Base-by-base conservation (phyloP, 1,140 invertebrate species). In the Cydia amplana region DNA sequence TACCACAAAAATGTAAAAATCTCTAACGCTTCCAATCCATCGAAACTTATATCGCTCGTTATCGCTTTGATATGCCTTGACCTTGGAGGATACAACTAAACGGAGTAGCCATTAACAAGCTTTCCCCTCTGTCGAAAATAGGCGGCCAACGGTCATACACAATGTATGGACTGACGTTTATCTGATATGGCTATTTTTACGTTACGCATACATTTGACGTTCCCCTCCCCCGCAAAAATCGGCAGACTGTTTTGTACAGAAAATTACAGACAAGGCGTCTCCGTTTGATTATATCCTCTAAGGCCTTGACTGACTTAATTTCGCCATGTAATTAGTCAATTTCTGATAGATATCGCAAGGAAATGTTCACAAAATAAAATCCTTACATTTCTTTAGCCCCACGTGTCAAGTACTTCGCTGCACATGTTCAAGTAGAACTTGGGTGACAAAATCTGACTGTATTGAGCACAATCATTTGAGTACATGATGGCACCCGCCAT, bases 381-480 rank as follows among this genome's bases (percentile, higher is more conserved):
- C n/a, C 14, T 49, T 49, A 4, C 14, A 32, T 73, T 51, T 43
- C 6, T 76, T 91, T 80, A 92, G 74, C 85, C 87, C 91, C 91
- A 92, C 9, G 89, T 87, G 78, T 92, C 88, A 25, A 92, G 77
- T 16, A 91, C 84, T 77, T 90, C 81, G 70, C 84, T 93, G 72
- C 90, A 91, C 85, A 93, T 89, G 77, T 91, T 91, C 75, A 93
- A 79, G 60, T 88, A 91, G 72, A 93, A 91, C 67, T 89, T 91
- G 0, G 90, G 87, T 2, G 89, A 83, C 4, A 93, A 76, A 67
- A 93, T 90, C 67, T 90, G 80, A 43, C 83, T 85, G 72, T 91
- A 91, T 55, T 91, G 84, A 16, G 83, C 78, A 74, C 91, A 91
- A 80, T 93, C 91, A 28, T 87, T 88, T 0, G 90, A 91, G 72